Evolutionary conservation across 2,888 invertebrate species (phyloP), one percentile per base, ranked within the genome.

Genomic region (Leptinotarsa peninsularis): DNA sequence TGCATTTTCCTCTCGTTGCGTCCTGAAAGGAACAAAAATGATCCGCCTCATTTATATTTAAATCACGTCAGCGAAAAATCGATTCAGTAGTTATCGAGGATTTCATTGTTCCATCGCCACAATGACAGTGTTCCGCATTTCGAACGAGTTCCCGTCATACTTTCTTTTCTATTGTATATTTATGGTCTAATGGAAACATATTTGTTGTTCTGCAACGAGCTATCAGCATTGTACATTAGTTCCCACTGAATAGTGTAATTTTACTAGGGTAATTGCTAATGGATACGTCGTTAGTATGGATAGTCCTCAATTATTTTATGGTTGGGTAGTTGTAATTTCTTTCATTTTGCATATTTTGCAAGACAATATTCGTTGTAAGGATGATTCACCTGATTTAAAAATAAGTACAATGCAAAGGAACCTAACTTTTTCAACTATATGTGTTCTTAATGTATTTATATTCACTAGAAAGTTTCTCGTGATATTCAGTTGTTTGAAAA

Each of bases 151-250:
- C 63, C 63, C 17, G 63, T 27, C 43, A 58, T 58, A 70, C 60
- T 70, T 70, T 70, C 70, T 15, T 70, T 58, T 60, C 49, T 14
- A 70, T 70, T 70, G 56, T 70, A 49, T 56, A 56, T 69, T 58
- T 49, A 58, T 58, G 70, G 70, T 70, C 49, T 60, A 49, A 49
- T 50, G 70, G 23, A 70, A 70, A 58, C 49, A 58, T 17, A 54
- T 70, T 69, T 33, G 43, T 63, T 43, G n/a, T n/a, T 63, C 43
- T 63, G 33, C 43, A 63, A 63, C 1, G 33, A 63, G 27, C 27
- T 63, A 63, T 63, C 63, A 63, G 63, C 63, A 33, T 63, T 63
- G 63, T 63, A 43, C 63, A 33, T 63, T 43, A 63, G 43, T 63
- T 63, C 63, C 63, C 63, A 63, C n/a, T 10, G 13, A 63, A 63